Evolutionary conservation across 2,797 vertebrate genomes (phyloP).

Genomic region (Eurystomus glaucurus): DNA sequence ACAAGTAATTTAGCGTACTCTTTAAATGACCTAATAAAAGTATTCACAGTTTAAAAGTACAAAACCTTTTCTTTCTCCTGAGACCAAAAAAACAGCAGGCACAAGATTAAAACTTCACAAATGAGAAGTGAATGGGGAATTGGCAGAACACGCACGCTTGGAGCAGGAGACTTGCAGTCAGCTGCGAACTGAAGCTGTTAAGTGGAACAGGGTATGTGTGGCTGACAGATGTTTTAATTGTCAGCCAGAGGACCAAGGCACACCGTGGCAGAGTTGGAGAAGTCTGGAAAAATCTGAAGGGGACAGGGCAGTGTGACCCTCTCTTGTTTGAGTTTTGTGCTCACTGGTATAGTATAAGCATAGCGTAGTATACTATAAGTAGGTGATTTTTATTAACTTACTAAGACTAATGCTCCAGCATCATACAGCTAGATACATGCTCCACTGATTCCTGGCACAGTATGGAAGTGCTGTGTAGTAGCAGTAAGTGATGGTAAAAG

Average conservation of each 20-base stretch:
- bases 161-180: slow-evolving; percentile 20
- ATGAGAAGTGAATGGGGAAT: slow-evolving; percentile 60
- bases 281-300: slow-evolving; percentile 15
- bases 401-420: accelerated
- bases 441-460: not conserved
- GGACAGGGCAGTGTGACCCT: not conserved
- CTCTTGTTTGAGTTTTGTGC: not conserved
- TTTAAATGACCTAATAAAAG: slow-evolving; percentile 62
- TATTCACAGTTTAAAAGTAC: slow-evolving; percentile 66
- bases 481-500: not conserved
- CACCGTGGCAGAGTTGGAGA: not conserved
- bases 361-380: not conserved
- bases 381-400: not conserved
- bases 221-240: slow-evolving; percentile 54
- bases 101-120: slow-evolving; percentile 64
- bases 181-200: slow-evolving; percentile 55
- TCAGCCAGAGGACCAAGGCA: not conserved
- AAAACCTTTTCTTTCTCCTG: slow-evolving; percentile 66
- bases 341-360: not conserved
- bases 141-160: not conserved
- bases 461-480: not conserved
- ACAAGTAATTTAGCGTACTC: slow-evolving; percentile 29
- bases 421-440: not conserved
- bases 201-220: slow-evolving; percentile 5
- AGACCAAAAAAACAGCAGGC: slow-evolving; percentile 55